Base-by-base conservation (phyloP, 2,797 vertebrate species). In the Mionectes olivaceus region DNA sequence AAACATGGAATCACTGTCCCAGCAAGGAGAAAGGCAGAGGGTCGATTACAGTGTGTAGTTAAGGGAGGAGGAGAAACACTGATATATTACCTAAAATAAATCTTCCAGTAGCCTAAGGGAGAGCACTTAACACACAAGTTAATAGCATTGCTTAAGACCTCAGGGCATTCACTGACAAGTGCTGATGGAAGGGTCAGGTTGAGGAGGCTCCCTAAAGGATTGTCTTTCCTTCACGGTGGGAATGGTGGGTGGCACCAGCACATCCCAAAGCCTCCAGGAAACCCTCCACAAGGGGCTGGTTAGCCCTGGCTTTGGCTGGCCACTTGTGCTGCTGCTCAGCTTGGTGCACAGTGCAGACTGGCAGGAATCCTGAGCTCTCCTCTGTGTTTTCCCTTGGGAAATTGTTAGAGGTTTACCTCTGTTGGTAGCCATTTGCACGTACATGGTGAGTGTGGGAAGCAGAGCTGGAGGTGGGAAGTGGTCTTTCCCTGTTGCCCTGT, bases 311-410 rank as follows among this genome's bases (percentile, higher is more conserved):
- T 47, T 83, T 47, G 39, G 14, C 27, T 76, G 61, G 35, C 50
- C 37, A 22, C 19, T 0, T 11, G 43, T 3, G 10, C 39, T 56
- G 47, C 53, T 85, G 70, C 53, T 55, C 24, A 33, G 27, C 69
- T 52, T 43, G 18, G 25, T 33, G 22, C 27, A 10, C 0, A 0
- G 35, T 1, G 1, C 0, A 2, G 50, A 55, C 84, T 61, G 65
- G 46, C 6, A 4, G 44, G 70, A 35, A 28, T 47, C 28, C 63
- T 76, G 73, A 84, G n/a, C 30, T 90, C 39, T 43, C 32, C 55
- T 28, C 4, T 10, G 5, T 35, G 33, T 76, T 46, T 65, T 70
- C 17, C 35, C 23, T 46, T 76, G 28, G n/a, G 57, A 86, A 32
- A 5, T 2, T 33, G 22, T 44, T 59, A 43, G 60, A 79, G 44